Conservation (phyloP, 2,888 invertebrate genomes). For the Hyalella azteca region DNA sequence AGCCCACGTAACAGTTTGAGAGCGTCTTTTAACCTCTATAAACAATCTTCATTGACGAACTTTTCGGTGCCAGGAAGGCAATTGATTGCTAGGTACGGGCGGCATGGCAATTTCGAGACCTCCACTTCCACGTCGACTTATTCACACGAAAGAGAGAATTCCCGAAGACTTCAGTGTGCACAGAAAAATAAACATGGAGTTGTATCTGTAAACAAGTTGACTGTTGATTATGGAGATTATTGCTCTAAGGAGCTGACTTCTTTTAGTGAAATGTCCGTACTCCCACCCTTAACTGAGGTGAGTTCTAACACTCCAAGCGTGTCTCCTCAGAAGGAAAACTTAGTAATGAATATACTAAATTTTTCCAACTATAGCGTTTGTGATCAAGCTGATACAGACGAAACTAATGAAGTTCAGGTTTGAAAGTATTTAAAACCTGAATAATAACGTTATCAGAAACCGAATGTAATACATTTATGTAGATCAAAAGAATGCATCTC, state of each 20-base stretch:
- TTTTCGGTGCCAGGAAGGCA: conserved; percentile 39
- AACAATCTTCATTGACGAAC: conserved; percentile 41
- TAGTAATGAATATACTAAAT: conserved; percentile 3
- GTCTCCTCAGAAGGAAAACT: conserved; percentile 1
- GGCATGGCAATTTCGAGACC: conserved; percentile 51
- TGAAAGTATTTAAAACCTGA: no score
- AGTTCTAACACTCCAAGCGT: background rate
- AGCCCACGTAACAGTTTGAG: conserved; percentile 25
- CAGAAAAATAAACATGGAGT: background rate
- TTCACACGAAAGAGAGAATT: conserved; percentile 26
- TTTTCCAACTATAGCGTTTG: conserved; percentile 11
- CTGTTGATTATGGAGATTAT: background rate
- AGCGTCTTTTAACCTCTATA: background rate
- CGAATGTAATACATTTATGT: no score
- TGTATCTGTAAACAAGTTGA: background rate
- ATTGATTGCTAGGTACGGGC: conserved; percentile 51
- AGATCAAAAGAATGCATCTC: background rate
- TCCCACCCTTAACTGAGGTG: background rate
- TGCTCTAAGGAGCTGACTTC: background rate
- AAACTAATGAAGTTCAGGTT: background rate
- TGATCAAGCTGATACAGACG: background rate
- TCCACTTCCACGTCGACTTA: conserved; percentile 9
- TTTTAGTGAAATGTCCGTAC: background rate
- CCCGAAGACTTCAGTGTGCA: background rate
- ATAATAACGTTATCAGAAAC: no score